Evolutionary conservation across 2,113 vertebrate genomes (phyloP).

Genomic region (Phasianus colchicus): DNA sequence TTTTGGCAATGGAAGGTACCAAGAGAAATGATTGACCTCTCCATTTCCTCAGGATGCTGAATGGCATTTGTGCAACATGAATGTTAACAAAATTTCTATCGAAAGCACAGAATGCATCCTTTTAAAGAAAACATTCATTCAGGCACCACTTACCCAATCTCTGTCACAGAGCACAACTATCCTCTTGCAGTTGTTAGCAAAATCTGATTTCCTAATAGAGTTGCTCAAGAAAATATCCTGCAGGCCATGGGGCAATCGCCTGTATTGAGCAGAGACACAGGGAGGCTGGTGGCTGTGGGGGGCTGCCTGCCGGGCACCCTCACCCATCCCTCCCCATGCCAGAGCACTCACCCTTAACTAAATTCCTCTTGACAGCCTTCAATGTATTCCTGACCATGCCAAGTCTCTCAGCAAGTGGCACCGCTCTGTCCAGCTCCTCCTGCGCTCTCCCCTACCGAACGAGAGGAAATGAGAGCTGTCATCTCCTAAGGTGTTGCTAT

Average conservation of each 20-base stretch:
- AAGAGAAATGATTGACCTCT: neutral
- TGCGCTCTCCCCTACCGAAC: neutral
- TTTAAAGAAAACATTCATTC: neutral
- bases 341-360: neutral
- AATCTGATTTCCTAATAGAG: neutral
- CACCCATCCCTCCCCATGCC: neutral
- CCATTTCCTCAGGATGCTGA: neutral
- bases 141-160: neutral
- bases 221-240: neutral
- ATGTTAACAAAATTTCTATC: neutral
- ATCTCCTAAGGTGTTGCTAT: neutral
- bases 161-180: neutral
- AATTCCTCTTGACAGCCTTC: constrained; percentile 24
- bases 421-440: neutral
- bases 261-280: neutral
- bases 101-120: neutral
- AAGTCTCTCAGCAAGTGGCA: constrained; percentile 10
- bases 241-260: rapidly evolving
- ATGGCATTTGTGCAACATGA: rapidly evolving
- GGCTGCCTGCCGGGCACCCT: neutral
- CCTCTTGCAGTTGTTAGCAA: neutral
- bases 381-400: neutral
- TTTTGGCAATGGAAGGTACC: neutral
- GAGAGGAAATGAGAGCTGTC: constrained; percentile 20
- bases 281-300: neutral